phyloP scores from a whole-genome alignment of 1,140 invertebrate genomes.

The Psilanteris sp. region DNA sequence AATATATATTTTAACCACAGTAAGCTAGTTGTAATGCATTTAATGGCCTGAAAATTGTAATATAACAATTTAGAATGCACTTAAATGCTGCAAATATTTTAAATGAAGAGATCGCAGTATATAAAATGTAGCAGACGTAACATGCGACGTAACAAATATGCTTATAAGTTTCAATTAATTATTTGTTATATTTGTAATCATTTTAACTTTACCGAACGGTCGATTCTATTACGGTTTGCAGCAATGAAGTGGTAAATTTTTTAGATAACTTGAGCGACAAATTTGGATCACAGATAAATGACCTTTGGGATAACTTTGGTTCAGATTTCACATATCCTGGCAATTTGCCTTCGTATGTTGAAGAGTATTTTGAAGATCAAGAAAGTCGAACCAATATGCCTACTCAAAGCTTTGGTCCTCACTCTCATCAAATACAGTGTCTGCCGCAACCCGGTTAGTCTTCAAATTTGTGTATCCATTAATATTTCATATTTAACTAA shows the following conservation, averaged over 20 bases:
- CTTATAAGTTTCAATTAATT: no score
- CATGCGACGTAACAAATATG: no score
- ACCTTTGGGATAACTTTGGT: conserved; percentile 86
- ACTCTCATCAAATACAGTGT: conserved; percentile 82
- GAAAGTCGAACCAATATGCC: conserved; percentile 78
- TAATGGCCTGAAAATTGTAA: no score
- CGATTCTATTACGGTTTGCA: conserved; percentile 46
- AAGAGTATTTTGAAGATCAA: conserved; percentile 87
- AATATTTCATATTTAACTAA: no score
- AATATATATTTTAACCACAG: no score
- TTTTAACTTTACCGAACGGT: no score
- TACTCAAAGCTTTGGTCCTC: conserved; percentile 70
- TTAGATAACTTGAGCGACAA: conserved; percentile 87
- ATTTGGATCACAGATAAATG: conserved; percentile 85
- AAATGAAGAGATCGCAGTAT: no score
- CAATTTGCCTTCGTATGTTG: conserved; percentile 85
- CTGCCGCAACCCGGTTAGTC: conserved; percentile 86
- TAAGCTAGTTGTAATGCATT: no score
- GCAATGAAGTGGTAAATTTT: conserved; percentile 68
- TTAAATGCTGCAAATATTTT: conserved; percentile 53
- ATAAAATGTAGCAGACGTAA: no score
- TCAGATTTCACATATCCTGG: conserved; percentile 86
- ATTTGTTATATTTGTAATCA: no score
- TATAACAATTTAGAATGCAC: conserved; percentile 34
- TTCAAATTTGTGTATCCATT: background rate